phyloP scores from a whole-genome alignment of 2,888 invertebrate species.

The Drosophila mayaguana region DNA sequence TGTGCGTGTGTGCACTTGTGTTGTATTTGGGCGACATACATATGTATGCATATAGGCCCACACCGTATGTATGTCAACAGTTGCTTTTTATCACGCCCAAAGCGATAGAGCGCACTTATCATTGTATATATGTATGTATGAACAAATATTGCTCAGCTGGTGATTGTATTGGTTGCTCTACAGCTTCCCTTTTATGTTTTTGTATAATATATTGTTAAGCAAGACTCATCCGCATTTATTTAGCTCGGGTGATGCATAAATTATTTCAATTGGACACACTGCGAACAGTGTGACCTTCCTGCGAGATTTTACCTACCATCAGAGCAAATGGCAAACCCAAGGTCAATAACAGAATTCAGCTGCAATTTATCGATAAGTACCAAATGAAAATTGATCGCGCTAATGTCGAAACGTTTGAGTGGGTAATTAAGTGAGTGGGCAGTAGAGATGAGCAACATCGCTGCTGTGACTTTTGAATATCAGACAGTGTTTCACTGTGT shows the following conservation, averaged over 20 bases:
- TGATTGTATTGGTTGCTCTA: conserved; percentile 8
- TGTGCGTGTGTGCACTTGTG: neutral
- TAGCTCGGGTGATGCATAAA: conserved; percentile 25
- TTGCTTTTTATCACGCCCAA: conserved; percentile 66
- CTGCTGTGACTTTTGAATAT: neutral
- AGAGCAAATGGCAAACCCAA: conserved; percentile 20
- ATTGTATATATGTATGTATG: conserved; percentile 19
- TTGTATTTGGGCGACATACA: conserved; percentile 13
- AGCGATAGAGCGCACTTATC: conserved; percentile 60
- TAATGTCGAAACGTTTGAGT: conserved; percentile 27
- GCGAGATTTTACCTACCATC: conserved; percentile 8
- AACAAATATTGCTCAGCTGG: neutral
- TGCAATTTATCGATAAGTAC: conserved; percentile 39
- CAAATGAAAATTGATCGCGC: conserved; percentile 35
- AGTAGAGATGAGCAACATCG: conserved; percentile 5
- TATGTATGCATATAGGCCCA: neutral
- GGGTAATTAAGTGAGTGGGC: conserved; percentile 1
- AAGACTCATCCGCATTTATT: conserved; percentile 38
- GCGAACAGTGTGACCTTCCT: conserved; percentile 37
- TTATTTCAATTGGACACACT: conserved; percentile 33
- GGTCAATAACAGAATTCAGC: conserved; percentile 28
- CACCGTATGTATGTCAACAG: conserved; percentile 57
- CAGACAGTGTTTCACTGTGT: neutral
- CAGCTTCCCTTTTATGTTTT: conserved; percentile 41
- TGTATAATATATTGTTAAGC: conserved; percentile 35